Evolutionary conservation across 1,140 invertebrate species (phyloP), one percentile per base, ranked within the genome.

Genomic region (Lucilia cuprina): DNA sequence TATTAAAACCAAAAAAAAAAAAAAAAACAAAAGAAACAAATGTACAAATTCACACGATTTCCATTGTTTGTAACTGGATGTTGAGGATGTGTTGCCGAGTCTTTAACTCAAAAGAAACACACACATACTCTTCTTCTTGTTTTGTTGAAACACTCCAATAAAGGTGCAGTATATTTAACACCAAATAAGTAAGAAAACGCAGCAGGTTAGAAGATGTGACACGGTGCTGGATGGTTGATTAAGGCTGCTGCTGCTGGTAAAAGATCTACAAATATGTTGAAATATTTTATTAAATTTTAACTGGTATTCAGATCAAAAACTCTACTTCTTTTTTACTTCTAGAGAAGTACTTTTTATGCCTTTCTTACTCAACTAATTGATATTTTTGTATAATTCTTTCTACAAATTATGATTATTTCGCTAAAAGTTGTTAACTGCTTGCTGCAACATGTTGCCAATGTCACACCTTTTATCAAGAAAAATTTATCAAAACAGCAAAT

Each of bases 151-250:
- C 50, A 55, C 12, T 14, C 9, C 8, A 70, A 3, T 70, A 70
- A 70, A 70, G 65, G 65, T 70, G 65, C 65, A 70, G 65, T 70
- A 10, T 70, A 70, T 70, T 70, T 70, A 70, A 70, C 65, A 70
- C 65, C n/a, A 70, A 70, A 70, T n/a, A 70, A 21, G 5, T 12
- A 70, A 70, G 65, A 70, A 55, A 70, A 70, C 65, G 19, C 65
- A 70, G 65, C 65, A 70, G 65, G 65, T 70, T 70, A 70, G 65
- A 70, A 70, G n/a, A 70, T 70, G 41, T 41, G 65, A 19, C 65
- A 70, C 21, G 65, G 65, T n/a, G 9, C 13, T 14, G 13, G 50
- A 14, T 5, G 41, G 5, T 41, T 41, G 5, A 41, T 5, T 41
- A 41, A 41, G 2, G 10, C 5, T 41, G 10, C 5, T 41, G 41